Evolutionary conservation across 1,140 invertebrate species (phyloP).

Genomic region (Neodiprion fabricii): DNA sequence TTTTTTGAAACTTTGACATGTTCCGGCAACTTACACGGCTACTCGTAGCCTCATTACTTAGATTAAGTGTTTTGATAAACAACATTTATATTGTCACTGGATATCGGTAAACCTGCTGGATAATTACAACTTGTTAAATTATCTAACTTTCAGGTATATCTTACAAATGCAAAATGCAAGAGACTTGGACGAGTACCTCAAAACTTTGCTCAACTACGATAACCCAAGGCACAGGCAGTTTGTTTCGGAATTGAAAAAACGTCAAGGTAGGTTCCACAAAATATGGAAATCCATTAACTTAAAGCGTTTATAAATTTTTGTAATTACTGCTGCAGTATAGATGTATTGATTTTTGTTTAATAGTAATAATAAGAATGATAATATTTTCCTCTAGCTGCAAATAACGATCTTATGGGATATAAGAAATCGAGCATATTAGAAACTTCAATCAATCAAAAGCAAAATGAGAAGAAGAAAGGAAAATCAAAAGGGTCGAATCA

Average conservation of each 20-base stretch:
- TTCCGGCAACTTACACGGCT: too few species aligned
- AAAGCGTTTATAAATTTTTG: constrained; percentile 8
- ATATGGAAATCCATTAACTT: neutral
- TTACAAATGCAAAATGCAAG: constrained; percentile 68
- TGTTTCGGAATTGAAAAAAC: constrained; percentile 68
- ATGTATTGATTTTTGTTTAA: constrained; percentile 21
- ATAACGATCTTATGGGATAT: constrained; percentile 31
- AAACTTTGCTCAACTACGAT: constrained; percentile 69
- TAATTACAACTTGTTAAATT: too few species aligned
- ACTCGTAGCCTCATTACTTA: too few species aligned
- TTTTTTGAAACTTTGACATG: constrained; percentile 10
- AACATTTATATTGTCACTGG: constrained; percentile 9
- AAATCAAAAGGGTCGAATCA: constrained; percentile 38
- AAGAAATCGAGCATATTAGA: constrained; percentile 40
- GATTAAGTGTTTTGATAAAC: neutral
- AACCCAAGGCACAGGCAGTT: constrained; percentile 71
- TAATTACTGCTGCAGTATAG: constrained; percentile 9
- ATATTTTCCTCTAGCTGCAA: constrained; percentile 27
- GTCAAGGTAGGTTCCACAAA: constrained; percentile 44
- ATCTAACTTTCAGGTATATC: constrained; percentile 63
- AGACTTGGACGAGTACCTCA: constrained; percentile 75
- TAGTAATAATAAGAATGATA: neutral
- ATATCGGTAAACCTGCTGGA: too few species aligned
- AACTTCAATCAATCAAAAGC: constrained; percentile 26
- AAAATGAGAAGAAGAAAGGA: constrained; percentile 48